Base-by-base conservation (phyloP, 2,888 invertebrate species). In the Linnaemya vulpina region DNA sequence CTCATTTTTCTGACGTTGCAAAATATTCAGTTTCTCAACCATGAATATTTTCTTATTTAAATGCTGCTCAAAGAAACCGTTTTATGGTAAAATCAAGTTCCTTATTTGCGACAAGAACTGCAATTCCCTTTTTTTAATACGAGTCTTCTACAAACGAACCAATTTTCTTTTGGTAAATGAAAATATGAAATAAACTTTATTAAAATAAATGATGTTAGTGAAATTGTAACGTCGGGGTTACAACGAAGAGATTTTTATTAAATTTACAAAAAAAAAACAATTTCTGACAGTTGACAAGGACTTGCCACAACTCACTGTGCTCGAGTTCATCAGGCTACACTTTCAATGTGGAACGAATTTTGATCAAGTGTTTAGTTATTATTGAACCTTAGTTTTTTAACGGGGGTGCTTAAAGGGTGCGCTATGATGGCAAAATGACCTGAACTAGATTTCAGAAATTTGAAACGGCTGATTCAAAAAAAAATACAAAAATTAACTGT, bases 81-180 rank as follows among this genome's bases (percentile, higher is more conserved):
- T 51, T 63, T 43, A 30, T 40, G 17, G 2, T 7, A 25, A 70
- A 70, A 30, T 11, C 70, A 70, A 53, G 30, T 35, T 70, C n/a
- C 13, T n/a, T 25, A 20, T 5, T 58, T 13, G 13, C 10, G 15
- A 46, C 11, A 51, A 53, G 13, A 13, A 17, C 63, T 30, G 22
- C 46, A 71, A 78, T 79, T 55, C 71, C 53, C 53, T 35, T 55
- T 70, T 78, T 63, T 13, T 53, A 10, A n/a, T 4, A n/a, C n/a
- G 46, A 46, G 7, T 15, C 13, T 70, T 30, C n/a, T 51, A 38
- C 60, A 71, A 78, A 78, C 35, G 38, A 71, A 79, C 40, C 51
- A 51, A 62, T 70, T 60, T 77, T 62, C 17, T 68, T 15, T 40
- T 40, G 20, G 51, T 17, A 25, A 38, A 49, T 68, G n/a, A 68